These are phyloP conservation scores for Molanna angustata DNA, from an alignment of 2,888 invertebrate genomes.

Conservation along the genomic window DNA sequence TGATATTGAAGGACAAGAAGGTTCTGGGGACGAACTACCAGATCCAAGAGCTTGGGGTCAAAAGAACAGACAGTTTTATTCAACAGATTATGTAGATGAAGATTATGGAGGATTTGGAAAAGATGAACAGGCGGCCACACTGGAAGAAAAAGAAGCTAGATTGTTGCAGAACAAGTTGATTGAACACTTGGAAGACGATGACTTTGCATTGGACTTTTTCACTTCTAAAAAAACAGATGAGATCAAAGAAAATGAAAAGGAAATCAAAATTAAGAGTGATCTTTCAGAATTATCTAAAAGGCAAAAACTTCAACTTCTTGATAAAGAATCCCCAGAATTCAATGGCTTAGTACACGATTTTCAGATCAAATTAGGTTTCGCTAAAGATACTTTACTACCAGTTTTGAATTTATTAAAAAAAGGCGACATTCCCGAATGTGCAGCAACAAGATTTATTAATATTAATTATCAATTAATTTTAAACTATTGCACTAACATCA, in stretches of 20 bases:
- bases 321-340: constrained; percentile 88
- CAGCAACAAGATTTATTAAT: constrained; percentile 68
- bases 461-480: constrained; percentile 66
- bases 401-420: constrained; percentile 61
- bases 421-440: constrained; percentile 60
- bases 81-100: constrained; percentile 85
- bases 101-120: constrained; percentile 73
- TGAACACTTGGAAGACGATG: constrained; percentile 75
- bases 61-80: constrained; percentile 74
- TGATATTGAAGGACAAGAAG: constrained; percentile 75
- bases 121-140: constrained; percentile 70
- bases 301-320: constrained; percentile 72
- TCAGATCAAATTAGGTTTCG: constrained; percentile 66
- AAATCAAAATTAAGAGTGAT: constrained; percentile 69
- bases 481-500: constrained; percentile 84
- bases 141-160: constrained; percentile 82
- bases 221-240: constrained; percentile 43
- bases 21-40: constrained; percentile 68
- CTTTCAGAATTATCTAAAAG: constrained; percentile 70
- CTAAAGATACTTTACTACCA: constrained; percentile 65
- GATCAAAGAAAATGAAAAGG: constrained; percentile 44
- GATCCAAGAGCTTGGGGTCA: constrained; percentile 87
- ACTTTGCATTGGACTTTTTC: constrained; percentile 64
- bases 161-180: constrained; percentile 74
- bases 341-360: constrained; percentile 74